Conservation (phyloP, 2,113 vertebrate species). For the Gopherus flavomarginatus region DNA sequence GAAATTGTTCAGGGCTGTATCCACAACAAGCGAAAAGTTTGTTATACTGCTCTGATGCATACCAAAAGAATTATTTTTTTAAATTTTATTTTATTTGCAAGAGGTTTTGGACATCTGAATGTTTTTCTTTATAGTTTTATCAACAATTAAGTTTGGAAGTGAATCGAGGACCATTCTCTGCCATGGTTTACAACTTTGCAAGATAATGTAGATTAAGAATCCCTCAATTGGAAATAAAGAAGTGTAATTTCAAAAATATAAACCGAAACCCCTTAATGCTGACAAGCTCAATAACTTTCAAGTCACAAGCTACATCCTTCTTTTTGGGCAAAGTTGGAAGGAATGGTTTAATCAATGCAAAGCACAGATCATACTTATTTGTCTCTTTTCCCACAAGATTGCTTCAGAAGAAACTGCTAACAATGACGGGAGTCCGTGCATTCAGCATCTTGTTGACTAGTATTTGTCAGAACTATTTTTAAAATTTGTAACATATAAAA, state of each 20-base stretch:
- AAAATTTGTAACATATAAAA: neutral
- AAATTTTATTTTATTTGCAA: neutral
- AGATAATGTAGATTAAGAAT: neutral
- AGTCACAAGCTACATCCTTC: neutral
- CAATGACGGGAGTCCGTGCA: slow-evolving; percentile 12
- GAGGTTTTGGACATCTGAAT: neutral
- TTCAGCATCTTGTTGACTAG: neutral
- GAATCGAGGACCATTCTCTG: neutral
- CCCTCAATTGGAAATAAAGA: neutral
- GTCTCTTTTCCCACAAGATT: neutral
- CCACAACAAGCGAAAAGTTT: neutral
- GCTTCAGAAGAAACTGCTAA: slow-evolving; percentile 5
- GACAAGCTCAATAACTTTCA: neutral
- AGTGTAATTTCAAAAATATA: neutral
- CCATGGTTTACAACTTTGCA: neutral
- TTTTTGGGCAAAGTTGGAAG: neutral
- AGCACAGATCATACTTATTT: neutral
- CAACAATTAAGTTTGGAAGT: neutral
- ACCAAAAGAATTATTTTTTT: neutral
- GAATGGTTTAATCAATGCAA: fast-evolving
- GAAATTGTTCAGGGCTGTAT: neutral
- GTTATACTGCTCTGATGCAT: neutral
- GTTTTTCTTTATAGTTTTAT: neutral
- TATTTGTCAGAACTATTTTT: neutral
- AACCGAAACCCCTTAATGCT: fast-evolving